Conservation (phyloP, 2,797 vertebrate genomes). For the Tarsius wallacei region DNA sequence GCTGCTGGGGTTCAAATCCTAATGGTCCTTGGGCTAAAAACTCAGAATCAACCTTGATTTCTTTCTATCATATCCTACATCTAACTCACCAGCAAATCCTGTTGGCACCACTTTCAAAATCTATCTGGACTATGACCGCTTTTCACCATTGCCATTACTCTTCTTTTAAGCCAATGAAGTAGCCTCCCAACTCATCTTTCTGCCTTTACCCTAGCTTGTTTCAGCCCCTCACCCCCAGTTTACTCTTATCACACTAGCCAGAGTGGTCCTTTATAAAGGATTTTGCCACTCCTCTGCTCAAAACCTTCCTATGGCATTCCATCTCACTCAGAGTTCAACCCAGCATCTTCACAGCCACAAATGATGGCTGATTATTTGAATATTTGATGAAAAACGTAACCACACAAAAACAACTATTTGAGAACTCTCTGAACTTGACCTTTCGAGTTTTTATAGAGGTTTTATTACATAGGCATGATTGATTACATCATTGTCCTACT, state of each 20-base stretch:
- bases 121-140: neutral
- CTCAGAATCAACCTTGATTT: neutral
- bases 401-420: too few species aligned
- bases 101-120: slow-evolving; percentile 3
- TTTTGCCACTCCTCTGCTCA: neutral
- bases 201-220: neutral
- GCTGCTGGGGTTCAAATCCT: neutral
- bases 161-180: neutral
- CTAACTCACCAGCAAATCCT: neutral
- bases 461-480: neutral
- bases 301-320: neutral
- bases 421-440: neutral
- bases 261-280: neutral
- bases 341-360: neutral
- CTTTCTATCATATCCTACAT: neutral
- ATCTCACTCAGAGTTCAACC: neutral
- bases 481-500: neutral
- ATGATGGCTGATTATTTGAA: too few species aligned
- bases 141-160: neutral
- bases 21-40: neutral
- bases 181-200: neutral
- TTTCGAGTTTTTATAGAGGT: neutral
- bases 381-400: too few species aligned
- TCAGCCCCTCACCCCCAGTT: neutral
- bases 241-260: neutral